phyloP scores from a whole-genome alignment of 2,888 invertebrate species.

The Pammene fasciana region DNA sequence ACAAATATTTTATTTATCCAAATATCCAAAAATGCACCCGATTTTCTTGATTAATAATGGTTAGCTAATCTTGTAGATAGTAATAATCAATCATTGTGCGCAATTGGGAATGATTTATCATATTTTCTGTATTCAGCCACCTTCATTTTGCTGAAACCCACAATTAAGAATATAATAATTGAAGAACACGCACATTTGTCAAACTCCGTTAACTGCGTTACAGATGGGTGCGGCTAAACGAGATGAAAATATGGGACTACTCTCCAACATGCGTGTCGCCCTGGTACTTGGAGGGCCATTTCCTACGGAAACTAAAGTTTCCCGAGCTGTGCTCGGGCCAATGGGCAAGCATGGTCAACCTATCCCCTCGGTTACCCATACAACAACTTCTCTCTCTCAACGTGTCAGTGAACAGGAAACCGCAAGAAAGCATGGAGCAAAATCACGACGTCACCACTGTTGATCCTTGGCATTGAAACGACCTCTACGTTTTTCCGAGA shows the following conservation, averaged over 20 bases:
- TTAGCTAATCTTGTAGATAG: background rate
- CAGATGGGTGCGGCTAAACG: conserved; percentile 87
- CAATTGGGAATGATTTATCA: background rate
- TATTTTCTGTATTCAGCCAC: background rate
- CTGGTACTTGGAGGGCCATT: conserved; percentile 87
- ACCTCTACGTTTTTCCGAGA: conserved; percentile 33
- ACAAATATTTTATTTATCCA: no score
- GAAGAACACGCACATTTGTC: background rate
- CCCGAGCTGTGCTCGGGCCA: conserved; percentile 89
- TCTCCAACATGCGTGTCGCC: conserved; percentile 89
- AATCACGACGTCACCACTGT: conserved; percentile 72
- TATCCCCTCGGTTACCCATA: conserved; percentile 86
- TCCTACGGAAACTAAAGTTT: conserved; percentile 87
- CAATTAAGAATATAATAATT: no score
- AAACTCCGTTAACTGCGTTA: conserved; percentile 46
- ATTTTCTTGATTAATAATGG: background rate
- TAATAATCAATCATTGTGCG: background rate
- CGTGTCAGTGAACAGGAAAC: conserved; percentile 78
- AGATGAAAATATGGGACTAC: conserved; percentile 87
- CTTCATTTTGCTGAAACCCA: background rate
- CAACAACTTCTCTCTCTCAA: conserved; percentile 78
- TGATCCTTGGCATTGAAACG: conserved; percentile 63
- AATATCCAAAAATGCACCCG: background rate
- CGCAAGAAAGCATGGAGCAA: conserved; percentile 77
- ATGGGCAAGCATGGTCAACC: conserved; percentile 90